Base-by-base conservation (phyloP, 2,888 invertebrate species). In the Melikaiella ostensackeni region DNA sequence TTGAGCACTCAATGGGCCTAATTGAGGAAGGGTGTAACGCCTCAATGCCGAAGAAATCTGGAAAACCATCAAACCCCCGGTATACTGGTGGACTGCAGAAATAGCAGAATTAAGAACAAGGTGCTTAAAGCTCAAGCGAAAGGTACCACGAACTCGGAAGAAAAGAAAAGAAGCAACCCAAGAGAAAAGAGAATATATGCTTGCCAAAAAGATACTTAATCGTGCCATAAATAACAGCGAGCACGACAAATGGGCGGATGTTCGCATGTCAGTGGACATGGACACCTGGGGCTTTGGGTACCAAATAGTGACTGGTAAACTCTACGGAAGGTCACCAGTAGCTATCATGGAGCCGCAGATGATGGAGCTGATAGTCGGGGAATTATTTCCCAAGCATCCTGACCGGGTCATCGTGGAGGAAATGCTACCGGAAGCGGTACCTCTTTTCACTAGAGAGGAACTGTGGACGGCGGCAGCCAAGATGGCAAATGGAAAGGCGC, bases 271-370 rank as follows among this genome's bases (percentile, higher is more conserved):
- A 6, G 76, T 87, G 1, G 75, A 82, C 46, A 61, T 63, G 30
- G 83, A 86, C 66, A 80, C 81, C 3, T 84, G 84, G 84, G 84
- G 83, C 7, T 33, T 79, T 24, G 83, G 81, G 16, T 84, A 84
- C 75, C 81, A 80, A 46, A 77, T 85, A 11, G 84, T 85, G 21
- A 80, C 74, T 3, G n/a, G 75, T 2, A 81, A 75, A 50, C 74
- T 78, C 19, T 38, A 55, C 7, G 50, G 19, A 9, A 38, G n/a
- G n/a, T 24, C 75, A 9, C 24, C 64, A 19, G 13, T n/a, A 35
- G 64, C 55, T 11, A 27, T n/a, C n/a, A n/a, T n/a, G n/a, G n/a
- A n/a, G n/a, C n/a, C n/a, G n/a, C n/a, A n/a, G n/a, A n/a, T n/a
- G n/a, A n/a, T n/a, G n/a, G n/a, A n/a, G n/a, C n/a, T n/a, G n/a